These are phyloP conservation scores for Tachina grossa DNA, from an alignment of 2,888 invertebrate species.

Conservation along the genomic window DNA sequence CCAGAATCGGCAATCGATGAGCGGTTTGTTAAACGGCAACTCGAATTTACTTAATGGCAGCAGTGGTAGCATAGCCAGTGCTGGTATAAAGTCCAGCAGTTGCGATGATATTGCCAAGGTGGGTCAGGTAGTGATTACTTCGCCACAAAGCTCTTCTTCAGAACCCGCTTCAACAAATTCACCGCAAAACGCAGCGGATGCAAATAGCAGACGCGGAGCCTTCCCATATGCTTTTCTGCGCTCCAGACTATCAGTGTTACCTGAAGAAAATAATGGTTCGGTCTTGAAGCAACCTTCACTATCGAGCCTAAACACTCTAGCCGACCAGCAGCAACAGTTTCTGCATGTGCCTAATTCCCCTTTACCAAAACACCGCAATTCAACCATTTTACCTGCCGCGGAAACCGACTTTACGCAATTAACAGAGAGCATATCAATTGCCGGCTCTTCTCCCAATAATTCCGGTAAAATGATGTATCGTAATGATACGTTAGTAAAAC, in stretches of 20 bases:
- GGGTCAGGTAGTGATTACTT: constrained; percentile 80
- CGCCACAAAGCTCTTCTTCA: constrained; percentile 70
- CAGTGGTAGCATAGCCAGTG: constrained; percentile 81
- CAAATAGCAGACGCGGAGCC: constrained; percentile 84
- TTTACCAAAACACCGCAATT: constrained; percentile 76
- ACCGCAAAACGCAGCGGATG: constrained; percentile 72
- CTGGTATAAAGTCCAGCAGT: constrained; percentile 86
- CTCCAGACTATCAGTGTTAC: constrained; percentile 89
- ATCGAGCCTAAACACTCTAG: constrained; percentile 73
- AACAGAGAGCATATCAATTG: constrained; percentile 76
- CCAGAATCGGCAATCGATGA: constrained; percentile 73
- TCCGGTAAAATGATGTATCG: constrained; percentile 76
- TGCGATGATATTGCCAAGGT: constrained; percentile 89
- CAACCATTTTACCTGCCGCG: constrained; percentile 71
- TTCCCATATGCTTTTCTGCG: constrained; percentile 91
- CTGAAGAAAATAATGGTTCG: constrained; percentile 87
- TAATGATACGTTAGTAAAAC: constrained; percentile 76
- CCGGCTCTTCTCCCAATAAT: constrained; percentile 77
- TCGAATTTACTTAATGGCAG: constrained; percentile 76
- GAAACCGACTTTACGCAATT: constrained; percentile 66
- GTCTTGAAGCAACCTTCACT: constrained; percentile 81
- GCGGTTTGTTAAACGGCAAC: constrained; percentile 42
- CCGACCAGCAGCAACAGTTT: constrained; percentile 65
- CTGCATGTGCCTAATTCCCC: constrained; percentile 74
- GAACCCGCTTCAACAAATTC: constrained; percentile 63